Percentiles rank a stretch among this genome's conserved stretches.
Evolutionary conservation across 2,797 vertebrate genomes (phyloP).

Genomic region (Microchirus variegatus): DNA sequence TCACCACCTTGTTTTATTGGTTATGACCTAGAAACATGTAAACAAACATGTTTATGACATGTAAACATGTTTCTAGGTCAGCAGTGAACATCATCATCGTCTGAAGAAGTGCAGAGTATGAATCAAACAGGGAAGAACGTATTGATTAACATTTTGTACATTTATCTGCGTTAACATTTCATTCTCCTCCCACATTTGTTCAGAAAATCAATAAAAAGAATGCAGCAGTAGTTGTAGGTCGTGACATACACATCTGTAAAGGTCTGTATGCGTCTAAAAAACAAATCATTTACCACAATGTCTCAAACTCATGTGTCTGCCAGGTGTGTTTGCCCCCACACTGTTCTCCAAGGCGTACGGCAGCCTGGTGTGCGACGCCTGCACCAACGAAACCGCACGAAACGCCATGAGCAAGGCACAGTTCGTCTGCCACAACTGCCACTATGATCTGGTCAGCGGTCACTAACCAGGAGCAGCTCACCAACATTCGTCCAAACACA

Average conservation of each 20-base stretch:
- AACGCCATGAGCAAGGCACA: conserved; percentile 74
- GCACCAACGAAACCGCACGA: conserved; percentile 73
- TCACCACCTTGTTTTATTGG: too few species aligned
- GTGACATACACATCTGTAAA: not conserved
- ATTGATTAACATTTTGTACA: too few species aligned
- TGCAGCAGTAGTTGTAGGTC: too few species aligned
- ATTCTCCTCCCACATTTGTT: not conserved
- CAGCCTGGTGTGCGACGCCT: conserved; percentile 86
- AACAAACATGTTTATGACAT: too few species aligned
- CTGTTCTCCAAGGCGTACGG: conserved; percentile 92
- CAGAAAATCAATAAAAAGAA: not conserved
- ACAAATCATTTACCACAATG: not conserved
- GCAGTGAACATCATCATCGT: too few species aligned
- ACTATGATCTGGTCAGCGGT: conserved; percentile 85
- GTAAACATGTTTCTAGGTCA: too few species aligned
- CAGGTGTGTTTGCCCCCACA: conserved; percentile 91
- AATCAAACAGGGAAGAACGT: too few species aligned
- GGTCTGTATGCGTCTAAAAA: not conserved
- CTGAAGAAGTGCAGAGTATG: too few species aligned
- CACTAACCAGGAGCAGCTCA: not conserved
- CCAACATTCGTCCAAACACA: not conserved
- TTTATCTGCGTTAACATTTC: too few species aligned
- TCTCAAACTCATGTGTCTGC: not conserved
- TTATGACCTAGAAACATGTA: too few species aligned
- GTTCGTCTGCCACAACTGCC: conserved; percentile 87